phyloP scores from a whole-genome alignment of 2,797 vertebrate genomes.

The Xerus rutilus region DNA sequence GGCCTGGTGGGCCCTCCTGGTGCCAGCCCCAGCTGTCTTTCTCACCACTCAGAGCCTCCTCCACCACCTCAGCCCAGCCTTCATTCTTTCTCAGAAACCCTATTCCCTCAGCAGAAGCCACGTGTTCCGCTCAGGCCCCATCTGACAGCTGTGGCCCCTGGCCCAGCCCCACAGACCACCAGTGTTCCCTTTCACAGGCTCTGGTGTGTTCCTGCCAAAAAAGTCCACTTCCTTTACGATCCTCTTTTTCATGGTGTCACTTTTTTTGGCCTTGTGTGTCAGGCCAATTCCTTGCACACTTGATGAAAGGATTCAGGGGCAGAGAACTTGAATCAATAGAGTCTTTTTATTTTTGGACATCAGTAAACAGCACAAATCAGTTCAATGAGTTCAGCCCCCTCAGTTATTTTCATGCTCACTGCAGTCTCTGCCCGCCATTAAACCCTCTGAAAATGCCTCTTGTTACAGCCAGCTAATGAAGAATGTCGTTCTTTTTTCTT shows the following conservation, averaged over 20 bases:
- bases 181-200: constrained; percentile 71
- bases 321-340: constrained; percentile 78
- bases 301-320: constrained; percentile 62
- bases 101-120: constrained; percentile 40
- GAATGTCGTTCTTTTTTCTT: constrained; percentile 68
- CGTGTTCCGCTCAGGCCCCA: constrained; percentile 35
- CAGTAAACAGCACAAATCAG: constrained; percentile 76
- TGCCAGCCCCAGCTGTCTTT: constrained; percentile 75
- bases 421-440: constrained; percentile 46
- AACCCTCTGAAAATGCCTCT: constrained; percentile 65
- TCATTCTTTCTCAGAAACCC: constrained; percentile 58
- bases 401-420: constrained; percentile 55
- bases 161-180: constrained; percentile 51
- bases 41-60: constrained; percentile 44
- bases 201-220: constrained; percentile 66
- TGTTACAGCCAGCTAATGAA: constrained; percentile 75
- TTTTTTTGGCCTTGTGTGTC: constrained; percentile 42
- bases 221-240: constrained; percentile 78
- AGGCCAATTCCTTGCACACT: constrained; percentile 76
- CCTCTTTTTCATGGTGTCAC: constrained; percentile 66
- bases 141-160: constrained; percentile 81
- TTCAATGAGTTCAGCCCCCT: constrained; percentile 67
- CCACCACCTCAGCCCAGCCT: neutral
- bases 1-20: neutral
- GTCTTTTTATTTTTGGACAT: constrained; percentile 75